These are phyloP conservation scores for Chloroclystis v-ata DNA, from an alignment of 2,888 invertebrate genomes.

Conservation along the genomic window DNA sequence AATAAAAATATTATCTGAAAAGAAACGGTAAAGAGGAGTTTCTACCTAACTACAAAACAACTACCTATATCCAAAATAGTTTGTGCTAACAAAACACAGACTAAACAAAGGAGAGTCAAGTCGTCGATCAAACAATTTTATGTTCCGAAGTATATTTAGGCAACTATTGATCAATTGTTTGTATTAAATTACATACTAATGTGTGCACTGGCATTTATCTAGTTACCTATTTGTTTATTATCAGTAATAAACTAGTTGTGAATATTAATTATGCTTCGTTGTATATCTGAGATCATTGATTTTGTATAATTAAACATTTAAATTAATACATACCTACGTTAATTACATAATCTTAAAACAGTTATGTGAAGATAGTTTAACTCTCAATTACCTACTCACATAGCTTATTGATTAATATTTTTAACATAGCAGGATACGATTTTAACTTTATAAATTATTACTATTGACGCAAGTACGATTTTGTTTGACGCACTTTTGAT, in stretches of 20 bases:
- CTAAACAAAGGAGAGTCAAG: slow-evolving; percentile 55
- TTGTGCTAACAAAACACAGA: slow-evolving; percentile 52
- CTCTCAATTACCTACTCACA: too few species aligned
- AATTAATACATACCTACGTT: too few species aligned
- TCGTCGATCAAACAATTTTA: slow-evolving; percentile 42
- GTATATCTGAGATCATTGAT: too few species aligned
- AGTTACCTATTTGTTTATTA: too few species aligned
- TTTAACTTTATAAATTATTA: slow-evolving; percentile 14
- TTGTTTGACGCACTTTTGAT: slow-evolving; percentile 57
- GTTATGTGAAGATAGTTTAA: too few species aligned
- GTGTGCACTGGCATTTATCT: too few species aligned
- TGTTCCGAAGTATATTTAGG: slow-evolving; percentile 35
- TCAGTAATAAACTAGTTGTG: too few species aligned
- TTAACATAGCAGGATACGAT: not conserved
- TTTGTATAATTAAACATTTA: too few species aligned
- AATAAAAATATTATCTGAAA: too few species aligned
- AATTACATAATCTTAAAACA: too few species aligned
- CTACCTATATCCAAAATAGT: slow-evolving; percentile 40
- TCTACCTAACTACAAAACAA: slow-evolving; percentile 25
- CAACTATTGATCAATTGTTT: slow-evolving; percentile 10
- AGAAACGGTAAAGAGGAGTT: not conserved
- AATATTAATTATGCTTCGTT: too few species aligned
- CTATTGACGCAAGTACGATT: slow-evolving; percentile 48
- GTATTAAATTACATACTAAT: slow-evolving; percentile 1
- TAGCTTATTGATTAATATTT: too few species aligned